Conservation (phyloP, 2,888 invertebrate species). For the Scaptomyza polygonia region DNA sequence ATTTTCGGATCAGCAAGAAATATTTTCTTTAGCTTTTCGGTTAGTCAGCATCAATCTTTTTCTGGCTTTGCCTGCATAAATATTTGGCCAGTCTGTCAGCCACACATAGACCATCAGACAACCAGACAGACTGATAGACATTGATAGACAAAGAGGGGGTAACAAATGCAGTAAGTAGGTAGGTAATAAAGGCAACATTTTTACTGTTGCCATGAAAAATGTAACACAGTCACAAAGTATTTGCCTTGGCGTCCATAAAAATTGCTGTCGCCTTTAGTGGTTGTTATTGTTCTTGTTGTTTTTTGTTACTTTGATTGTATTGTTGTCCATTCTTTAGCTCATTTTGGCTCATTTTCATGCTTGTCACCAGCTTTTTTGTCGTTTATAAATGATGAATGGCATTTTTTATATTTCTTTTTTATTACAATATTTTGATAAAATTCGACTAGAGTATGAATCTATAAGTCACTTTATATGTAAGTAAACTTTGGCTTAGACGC, state of each 20-base stretch:
- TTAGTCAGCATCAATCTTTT: constrained; percentile 73
- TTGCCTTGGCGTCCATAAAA: constrained; percentile 63
- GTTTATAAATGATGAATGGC: constrained; percentile 72
- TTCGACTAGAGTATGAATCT: constrained; percentile 25
- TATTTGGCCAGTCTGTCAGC: constrained; percentile 56
- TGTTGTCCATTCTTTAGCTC: constrained; percentile 13
- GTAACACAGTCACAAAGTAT: constrained; percentile 76
- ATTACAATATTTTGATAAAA: constrained; percentile 55
- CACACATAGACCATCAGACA: not conserved
- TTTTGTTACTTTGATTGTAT: not conserved
- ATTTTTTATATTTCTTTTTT: constrained; percentile 62
- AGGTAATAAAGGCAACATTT: constrained; percentile 70
- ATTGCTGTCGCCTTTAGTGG: constrained; percentile 47
- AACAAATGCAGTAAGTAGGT: constrained; percentile 60
- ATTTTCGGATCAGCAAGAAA: constrained; percentile 53
- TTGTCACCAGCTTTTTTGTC: constrained; percentile 54
- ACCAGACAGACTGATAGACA: not conserved
- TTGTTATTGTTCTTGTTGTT: constrained; percentile 19
- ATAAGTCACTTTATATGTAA: constrained; percentile 8
- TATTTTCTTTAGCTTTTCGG: constrained; percentile 55
- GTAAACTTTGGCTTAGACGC: constrained; percentile 30
- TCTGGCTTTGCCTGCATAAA: constrained; percentile 64
- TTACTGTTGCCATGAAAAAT: constrained; percentile 73
- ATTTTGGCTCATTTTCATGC: constrained; percentile 40
- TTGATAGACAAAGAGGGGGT: not conserved